Base-by-base conservation (phyloP, 1,140 invertebrate species). In the Zaprionus lachaisei region DNA sequence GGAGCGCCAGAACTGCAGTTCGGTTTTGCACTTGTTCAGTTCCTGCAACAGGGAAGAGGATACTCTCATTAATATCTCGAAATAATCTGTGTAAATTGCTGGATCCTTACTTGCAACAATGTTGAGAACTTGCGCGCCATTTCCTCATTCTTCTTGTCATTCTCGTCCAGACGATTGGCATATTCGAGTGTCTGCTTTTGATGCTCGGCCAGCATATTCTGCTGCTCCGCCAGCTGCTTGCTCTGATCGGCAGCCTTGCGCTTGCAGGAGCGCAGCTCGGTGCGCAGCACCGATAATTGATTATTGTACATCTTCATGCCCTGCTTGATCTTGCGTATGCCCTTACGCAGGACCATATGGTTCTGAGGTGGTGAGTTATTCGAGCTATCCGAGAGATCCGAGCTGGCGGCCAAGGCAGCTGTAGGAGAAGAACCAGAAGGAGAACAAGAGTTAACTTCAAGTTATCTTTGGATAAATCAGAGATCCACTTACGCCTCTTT, bases 81-180 rank as follows among this genome's bases (percentile, higher is more conserved):
- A 6, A 55, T 34, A 31, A 20, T 67, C 15, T 20, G 28, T 1
- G 26, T 20, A 20, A 11, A 15, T 34, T 20, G 47, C 31, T 26
- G 9, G 20, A 1, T 20, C 6, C 12, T 14, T 11, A 96, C 96
- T 95, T 97, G 97, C 77, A 98, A 93, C 62, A 98, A 93, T 73
- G 96, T 97, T 84, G 96, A 97, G 92, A 97, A 97, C 94, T 98
- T 98, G 31, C 96, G 94, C 44, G 96, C 96, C 26, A 96, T 97
- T 92, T 97, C 97, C 82, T 98, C 97, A 93, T 97, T 97, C 91
- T 98, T 98, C 91, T 97, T 97, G 79, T 97, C 97, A 83, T 97
- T 96, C 80, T 98, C 97, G 81, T 98, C 97, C 51, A 97, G 94
- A 2, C 97, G 94, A 79, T 95, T 96, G 0, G 96, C 96, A 90